Percentiles rank a stretch among this genome's conserved stretches.
Evolutionary conservation across 2,888 invertebrate genomes (phyloP).

Genomic region (Hypsopygia costalis): DNA sequence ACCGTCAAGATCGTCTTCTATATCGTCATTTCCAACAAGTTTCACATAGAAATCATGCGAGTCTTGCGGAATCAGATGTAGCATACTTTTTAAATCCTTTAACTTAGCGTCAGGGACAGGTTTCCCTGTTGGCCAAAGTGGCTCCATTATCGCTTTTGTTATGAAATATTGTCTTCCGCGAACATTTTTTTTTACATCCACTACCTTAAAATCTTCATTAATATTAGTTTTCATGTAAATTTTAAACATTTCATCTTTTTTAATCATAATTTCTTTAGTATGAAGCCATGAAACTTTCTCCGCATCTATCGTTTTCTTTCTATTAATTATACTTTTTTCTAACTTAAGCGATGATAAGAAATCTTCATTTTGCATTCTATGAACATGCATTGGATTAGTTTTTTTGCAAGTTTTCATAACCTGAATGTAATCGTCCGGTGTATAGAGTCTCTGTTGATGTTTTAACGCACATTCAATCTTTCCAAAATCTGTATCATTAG

Average conservation of each 20-base stretch:
- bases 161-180: neutral
- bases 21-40: constrained; percentile 5
- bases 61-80: constrained; percentile 17
- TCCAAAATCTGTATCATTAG: constrained; percentile 15
- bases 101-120: constrained; percentile 16
- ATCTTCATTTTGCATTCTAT: neutral
- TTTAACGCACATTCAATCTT: neutral
- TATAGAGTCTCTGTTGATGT: neutral
- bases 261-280: constrained; percentile 16
- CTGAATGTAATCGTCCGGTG: neutral
- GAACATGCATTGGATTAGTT: neutral
- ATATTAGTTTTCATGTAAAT: constrained; percentile 12
- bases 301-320: neutral
- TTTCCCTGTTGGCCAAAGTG: constrained; percentile 20
- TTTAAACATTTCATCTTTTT: constrained; percentile 12
- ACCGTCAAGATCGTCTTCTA: constrained; percentile 16
- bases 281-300: constrained; percentile 9
- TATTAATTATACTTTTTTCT: neutral
- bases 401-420: neutral
- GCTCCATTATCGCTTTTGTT: constrained; percentile 12
- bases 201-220: constrained; percentile 11
- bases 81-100: constrained; percentile 17
- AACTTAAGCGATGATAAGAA: neutral
- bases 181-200: constrained; percentile 9
- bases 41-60: constrained; percentile 13